These are phyloP conservation scores for Anastatus disparis DNA, from an alignment of 1,140 invertebrate genomes.

Conservation along the genomic window DNA sequence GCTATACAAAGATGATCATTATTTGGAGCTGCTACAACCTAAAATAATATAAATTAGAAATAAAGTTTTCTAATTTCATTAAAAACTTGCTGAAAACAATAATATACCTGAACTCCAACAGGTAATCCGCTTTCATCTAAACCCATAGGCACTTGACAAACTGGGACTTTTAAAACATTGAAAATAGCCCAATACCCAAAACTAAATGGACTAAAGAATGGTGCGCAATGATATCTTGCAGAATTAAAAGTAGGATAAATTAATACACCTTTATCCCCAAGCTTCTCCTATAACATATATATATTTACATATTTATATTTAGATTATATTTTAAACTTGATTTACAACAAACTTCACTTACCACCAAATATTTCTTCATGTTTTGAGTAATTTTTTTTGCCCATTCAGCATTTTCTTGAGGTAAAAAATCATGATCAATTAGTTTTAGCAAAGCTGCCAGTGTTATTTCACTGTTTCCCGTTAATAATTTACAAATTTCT, in stretches of 20 bases:
- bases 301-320: no score
- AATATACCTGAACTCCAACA: slow-evolving; percentile 59
- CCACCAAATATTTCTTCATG: slow-evolving; percentile 71
- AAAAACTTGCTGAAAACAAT: slow-evolving; percentile 22
- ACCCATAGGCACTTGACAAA: slow-evolving; percentile 76
- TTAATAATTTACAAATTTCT: slow-evolving; percentile 59
- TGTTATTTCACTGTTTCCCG: slow-evolving; percentile 69
- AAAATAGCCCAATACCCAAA: slow-evolving; percentile 91
- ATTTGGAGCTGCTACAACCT: slow-evolving; percentile 79
- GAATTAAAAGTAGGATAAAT: slow-evolving; percentile 86
- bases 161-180: slow-evolving; percentile 86
- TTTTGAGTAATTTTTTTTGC: slow-evolving; percentile 71
- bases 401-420: slow-evolving; percentile 72
- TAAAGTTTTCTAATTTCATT: slow-evolving; percentile 13
- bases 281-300: slow-evolving; percentile 69
- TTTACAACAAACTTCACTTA: slow-evolving; percentile 56
- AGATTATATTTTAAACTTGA: not conserved
- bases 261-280: slow-evolving; percentile 84
- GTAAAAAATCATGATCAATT: slow-evolving; percentile 72
- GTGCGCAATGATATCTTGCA: slow-evolving; percentile 86
- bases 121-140: slow-evolving; percentile 59
- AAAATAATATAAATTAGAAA: slow-evolving; percentile 20
- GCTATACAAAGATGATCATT: slow-evolving; percentile 85
- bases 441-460: slow-evolving; percentile 76
- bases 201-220: slow-evolving; percentile 84